Base-by-base conservation (phyloP, 2,113 vertebrate species). In the Colinus virginianus region DNA sequence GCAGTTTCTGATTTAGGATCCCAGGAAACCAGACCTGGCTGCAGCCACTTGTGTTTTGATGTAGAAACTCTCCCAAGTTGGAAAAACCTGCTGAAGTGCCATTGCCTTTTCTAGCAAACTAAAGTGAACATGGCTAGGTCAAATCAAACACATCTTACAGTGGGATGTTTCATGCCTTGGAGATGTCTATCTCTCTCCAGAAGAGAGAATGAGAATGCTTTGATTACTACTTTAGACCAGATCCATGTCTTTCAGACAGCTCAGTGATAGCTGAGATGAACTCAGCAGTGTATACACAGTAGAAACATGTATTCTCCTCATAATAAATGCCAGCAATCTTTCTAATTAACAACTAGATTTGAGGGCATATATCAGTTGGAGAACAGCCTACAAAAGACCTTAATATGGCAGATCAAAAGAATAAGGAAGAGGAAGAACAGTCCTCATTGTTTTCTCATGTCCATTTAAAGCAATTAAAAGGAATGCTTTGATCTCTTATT, bases 391-490 rank as follows among this genome's bases (percentile, higher is more conserved):
- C 13, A 78, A 82, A 85, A 89, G 32, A 64, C 62, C n/a, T 79
- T 66, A 25, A 81, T 84, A 69, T 58, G 40, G 36, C 21, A 76
- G 18, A 68, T 64, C 36, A 64, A 70, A 94, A 85, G 3, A 83
- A 63, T 32, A 67, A 81, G n/a, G 22, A 72, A 58, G 45, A 79
- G 25, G 4, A 78, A 36, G 46, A 81, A 62, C 0, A 11, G 67
- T 42, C 8, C 51, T 69, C 21, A 45, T 13, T 62, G 26, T 71
- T 90, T 68, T 81, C 45, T 82, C 30, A 18, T 71, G 51, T 46
- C 30, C 11, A 69, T 87, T 77, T 87, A 55, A 87, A 92, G 67
- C 23, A 87, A 89, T 62, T 96, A 53, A 89, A 95, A 89, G 7
- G n/a, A 87, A 79, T 40, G 20, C 6, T 66, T 85, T 89, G 81